Evolutionary conservation across 2,888 invertebrate genomes (phyloP), one percentile per base, ranked within the genome.

Genomic region (Acrobasis repandana): DNA sequence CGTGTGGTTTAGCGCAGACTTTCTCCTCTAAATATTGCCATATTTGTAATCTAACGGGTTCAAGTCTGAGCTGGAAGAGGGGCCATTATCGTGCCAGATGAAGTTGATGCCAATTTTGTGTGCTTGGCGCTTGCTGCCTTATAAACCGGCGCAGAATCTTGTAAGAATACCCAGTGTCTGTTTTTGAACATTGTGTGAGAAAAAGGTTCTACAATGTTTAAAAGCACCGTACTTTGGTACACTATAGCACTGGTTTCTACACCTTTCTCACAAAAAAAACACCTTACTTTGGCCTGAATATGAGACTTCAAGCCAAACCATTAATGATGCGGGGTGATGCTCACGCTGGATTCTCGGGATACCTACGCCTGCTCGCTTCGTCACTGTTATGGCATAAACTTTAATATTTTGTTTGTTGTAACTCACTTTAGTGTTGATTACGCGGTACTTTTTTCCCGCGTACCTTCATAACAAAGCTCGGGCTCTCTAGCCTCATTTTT

Each of bases 191-290:
- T 51, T 50, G 60, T 63, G 1, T 61, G 49, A 46, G 16, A 46
- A 52, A 61, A 43, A 46, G 57, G 61, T 61, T 63, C 57, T 52
- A 63, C 58, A 28, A 60, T 18, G 34, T 60, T 51, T 15, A 14
- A 18, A 3, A 61, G 36, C 28, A 63, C 59, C 14, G 58, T 63
- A 51, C 58, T 52, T 58, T 63, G 51, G 33, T 60, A 61, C 20
- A 60, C 59, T 8, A 8, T 10, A 1, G 61, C 63, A 54, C 48
- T 57, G 33, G 63, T 61, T 65, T 65, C 64, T 49, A 62, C 61
- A 46, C 58, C 61, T 68, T 66, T 66, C 50, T 64, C 61, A 63
- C 46, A 56, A 9, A 58, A 63, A 63, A 57, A 60, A 50, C 46
- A 51, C 48, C 5, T n/a, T n/a, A n/a, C 5, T 48, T 48, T 18